Base-by-base conservation (phyloP, 2,888 invertebrate genomes). In the Pollenia amentaria region DNA sequence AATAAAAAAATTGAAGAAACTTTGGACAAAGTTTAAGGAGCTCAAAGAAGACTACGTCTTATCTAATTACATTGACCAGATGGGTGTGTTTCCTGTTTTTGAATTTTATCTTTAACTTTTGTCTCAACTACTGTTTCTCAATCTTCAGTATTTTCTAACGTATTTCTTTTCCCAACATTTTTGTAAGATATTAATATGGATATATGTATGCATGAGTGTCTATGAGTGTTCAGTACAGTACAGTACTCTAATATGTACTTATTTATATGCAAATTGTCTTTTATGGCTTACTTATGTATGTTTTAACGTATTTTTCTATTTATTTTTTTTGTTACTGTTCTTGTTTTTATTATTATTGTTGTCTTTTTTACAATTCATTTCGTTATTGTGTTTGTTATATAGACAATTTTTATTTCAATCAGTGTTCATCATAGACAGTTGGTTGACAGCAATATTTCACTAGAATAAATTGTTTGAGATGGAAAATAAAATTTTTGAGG, bases 371-470 rank as follows among this genome's bases (percentile, higher is more conserved):
- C n/a, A 6, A 44, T 72, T 73, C 60, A 6, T 29, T 72, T 73
- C 60, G 11, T n/a, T 51, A 51, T 44, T 18, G 11, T 46, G 72
- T 29, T 55, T 55, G 44, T 55, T 60, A 73, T 73, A 38, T 21
- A 73, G 46, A 21, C 72, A 29, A 73, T 73, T 73, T 46, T 44
- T 44, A 10, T 60, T 57, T 57, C 42, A 72, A 55, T 57, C 55
- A 72, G 21, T 72, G 55, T 44, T 69, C 21, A 72, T n/a, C 21
- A 57, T 21, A 44, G 72, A 57, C 44, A 73, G 69, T 51, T 51
- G 51, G 1, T 16, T 67, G 67, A 51, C 69, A 69, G 69, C 51
- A 69, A 69, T 69, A 69, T 69, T 69, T 38, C 51, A 38, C 48
- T 38, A 16, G 51, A 69, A 48, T 51, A n/a, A 69, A 48, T 51